Evolutionary conservation across 2,113 vertebrate species (phyloP), one percentile per base, ranked within the genome.

Genomic region (Oncorhynchus gorbuscha): DNA sequence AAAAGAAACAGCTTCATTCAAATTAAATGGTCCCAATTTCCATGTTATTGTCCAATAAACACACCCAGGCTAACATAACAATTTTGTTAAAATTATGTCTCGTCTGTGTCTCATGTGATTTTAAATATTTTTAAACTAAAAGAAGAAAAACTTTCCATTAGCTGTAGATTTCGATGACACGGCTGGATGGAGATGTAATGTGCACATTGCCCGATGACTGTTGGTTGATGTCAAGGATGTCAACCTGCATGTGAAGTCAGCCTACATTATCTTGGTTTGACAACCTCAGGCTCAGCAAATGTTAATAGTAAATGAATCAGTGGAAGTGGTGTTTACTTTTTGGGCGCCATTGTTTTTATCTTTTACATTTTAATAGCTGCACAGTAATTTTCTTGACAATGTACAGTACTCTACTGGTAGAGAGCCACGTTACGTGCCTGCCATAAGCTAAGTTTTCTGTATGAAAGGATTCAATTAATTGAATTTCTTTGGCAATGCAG

Each of bases 401-500:
- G 2, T 39, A 39, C 35, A 18, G 16, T 16, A 4, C 51, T 4
- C 3, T 18, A 4, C 5, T 7, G 61, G 22, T n/a, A n/a, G 62
- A 22, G n/a, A 64, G 62, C 62, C 62, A 64, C 6, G 5, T 64
- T n/a, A 22, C 22, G 11, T 64, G 62, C 9, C 9, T 64, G 30
- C 9, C 68, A 6, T 7, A 18, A 35, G 18, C 68, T 39, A 24
- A 1, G 32, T 11, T 4, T 5, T 26, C 26, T 22, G n/a, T 35
- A 45, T 20, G 18, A 20, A 20, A 58, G 4, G 5, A 58, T 58
- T 89, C 88, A 89, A 92, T 90, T 90, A 89, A 87, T 90, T 89
- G 86, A 89, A 91, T 90, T 82, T 87, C 85, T 81, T 85, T 76
- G n/a, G 89, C 89, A 88, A 88, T 88, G 85, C 88, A 90, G 86